Conservation (phyloP, 2,888 invertebrate species). For the Apodemia zela region DNA sequence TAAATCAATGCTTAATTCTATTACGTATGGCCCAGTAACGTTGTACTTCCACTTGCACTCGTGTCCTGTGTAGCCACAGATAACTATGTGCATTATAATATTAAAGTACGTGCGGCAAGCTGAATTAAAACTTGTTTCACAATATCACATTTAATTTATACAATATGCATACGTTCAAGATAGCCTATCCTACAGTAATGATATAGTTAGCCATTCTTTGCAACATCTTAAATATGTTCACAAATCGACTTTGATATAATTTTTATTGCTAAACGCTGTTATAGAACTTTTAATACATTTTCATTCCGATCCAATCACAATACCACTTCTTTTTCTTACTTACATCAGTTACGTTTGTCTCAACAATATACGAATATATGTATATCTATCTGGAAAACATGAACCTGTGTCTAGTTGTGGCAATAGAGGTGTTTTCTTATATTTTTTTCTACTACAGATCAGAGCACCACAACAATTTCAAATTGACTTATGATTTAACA, state of each 20-base stretch:
- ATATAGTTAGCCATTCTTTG: neutral
- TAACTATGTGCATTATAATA: conserved; percentile 18
- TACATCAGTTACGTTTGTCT: neutral
- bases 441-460: too few relatives aligned
- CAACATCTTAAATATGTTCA: neutral
- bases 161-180: conserved; percentile 15
- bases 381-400: neutral
- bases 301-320: neutral
- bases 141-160: conserved; percentile 19
- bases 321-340: neutral
- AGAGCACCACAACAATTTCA: too few relatives aligned
- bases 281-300: neutral
- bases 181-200: conserved; percentile 7
- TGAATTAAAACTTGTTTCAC: conserved; percentile 24
- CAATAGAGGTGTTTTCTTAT: too few relatives aligned
- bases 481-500: too few relatives aligned
- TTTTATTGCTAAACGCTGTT: neutral
- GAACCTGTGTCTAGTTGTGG: neutral
- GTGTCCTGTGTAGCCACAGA: neutral
- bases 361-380: neutral
- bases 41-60: neutral
- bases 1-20: too few relatives aligned
- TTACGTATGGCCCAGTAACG: neutral
- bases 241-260: neutral
- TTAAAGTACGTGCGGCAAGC: conserved; percentile 22